Evolutionary conservation across 2,888 invertebrate genomes (phyloP).

Genomic region (Ochlodes sylvanus): DNA sequence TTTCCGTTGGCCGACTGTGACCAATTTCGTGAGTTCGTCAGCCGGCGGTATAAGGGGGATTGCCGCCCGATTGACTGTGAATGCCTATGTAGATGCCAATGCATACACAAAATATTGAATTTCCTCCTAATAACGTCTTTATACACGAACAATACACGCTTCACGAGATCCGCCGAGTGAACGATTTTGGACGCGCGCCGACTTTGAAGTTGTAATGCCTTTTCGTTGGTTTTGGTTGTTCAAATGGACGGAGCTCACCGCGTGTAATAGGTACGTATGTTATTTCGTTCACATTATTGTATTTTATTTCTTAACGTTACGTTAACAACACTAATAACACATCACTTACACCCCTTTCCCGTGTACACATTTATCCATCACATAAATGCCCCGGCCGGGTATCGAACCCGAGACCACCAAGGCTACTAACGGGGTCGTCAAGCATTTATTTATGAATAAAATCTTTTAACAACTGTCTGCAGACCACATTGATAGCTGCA

Average conservation of each 20-base stretch:
- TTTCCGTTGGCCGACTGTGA: no score
- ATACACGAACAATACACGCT: slow-evolving; percentile 20
- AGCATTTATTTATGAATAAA: no score
- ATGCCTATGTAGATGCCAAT: slow-evolving; percentile 32
- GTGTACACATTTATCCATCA: no score
- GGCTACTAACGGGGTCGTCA: no score
- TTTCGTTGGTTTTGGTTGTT: neutral
- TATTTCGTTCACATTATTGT: no score
- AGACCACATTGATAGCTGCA: neutral
- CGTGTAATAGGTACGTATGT: no score
- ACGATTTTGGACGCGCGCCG: neutral
- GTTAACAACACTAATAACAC: no score
- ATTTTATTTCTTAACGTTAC: no score
- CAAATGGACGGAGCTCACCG: neutral
- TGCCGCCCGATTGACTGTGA: slow-evolving; percentile 31
- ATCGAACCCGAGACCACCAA: no score
- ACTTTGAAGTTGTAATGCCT: neutral
- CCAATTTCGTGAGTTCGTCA: neutral
- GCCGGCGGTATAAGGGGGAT: neutral
- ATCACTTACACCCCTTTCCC: no score
- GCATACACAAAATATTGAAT: slow-evolving; percentile 45
- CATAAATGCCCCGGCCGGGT: no score
- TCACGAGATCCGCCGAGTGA: neutral
- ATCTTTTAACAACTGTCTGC: no score
- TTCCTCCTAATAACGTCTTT: slow-evolving; percentile 39